A percentile compares a stretch with the other conserved stretches of the same genome.
phyloP scores from a whole-genome alignment of 1,140 invertebrate species.

The Listronotus bonariensis region DNA sequence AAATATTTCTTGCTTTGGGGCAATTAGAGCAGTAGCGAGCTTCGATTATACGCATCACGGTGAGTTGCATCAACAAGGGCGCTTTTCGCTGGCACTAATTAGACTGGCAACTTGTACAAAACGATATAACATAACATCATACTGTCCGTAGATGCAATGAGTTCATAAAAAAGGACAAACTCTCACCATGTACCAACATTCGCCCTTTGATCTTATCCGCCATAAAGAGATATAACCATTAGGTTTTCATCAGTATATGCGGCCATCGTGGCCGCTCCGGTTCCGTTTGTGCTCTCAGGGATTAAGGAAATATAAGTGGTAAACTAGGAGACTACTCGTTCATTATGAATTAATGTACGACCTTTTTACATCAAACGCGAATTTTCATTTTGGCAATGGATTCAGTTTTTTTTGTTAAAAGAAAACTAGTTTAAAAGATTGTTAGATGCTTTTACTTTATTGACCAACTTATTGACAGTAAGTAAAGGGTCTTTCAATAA shows the following conservation, averaged over 20 bases:
- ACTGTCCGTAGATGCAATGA: constrained; percentile 50
- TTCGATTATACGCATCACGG: constrained; percentile 5
- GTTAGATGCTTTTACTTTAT: too few species aligned
- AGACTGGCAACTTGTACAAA: constrained; percentile 42
- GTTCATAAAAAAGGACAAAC: constrained; percentile 53
- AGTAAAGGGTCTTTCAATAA: too few species aligned
- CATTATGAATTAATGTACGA: constrained; percentile 57
- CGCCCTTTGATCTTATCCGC: constrained; percentile 54
- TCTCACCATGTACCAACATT: constrained; percentile 40
- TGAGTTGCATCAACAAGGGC: constrained; percentile 10
- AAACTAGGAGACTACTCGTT: constrained; percentile 54
- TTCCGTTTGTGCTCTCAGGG: constrained; percentile 54
- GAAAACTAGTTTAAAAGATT: neutral
- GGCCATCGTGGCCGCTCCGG: constrained; percentile 46
- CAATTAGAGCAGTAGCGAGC: constrained; percentile 10
- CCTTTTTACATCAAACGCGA: constrained; percentile 56
- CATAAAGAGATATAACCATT: constrained; percentile 58
- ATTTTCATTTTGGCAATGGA: constrained; percentile 55
- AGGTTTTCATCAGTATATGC: constrained; percentile 56
- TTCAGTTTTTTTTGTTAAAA: constrained; percentile 28
- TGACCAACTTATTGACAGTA: too few species aligned
- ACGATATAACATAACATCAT: constrained; percentile 24
- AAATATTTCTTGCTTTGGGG: neutral
- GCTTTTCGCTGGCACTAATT: constrained; percentile 41
- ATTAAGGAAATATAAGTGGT: constrained; percentile 58